Percentiles rank a stretch among this genome's conserved stretches.
These are phyloP conservation scores for Ataeniobius toweri DNA, from an alignment of 2,797 vertebrate species.

Conservation along the genomic window DNA sequence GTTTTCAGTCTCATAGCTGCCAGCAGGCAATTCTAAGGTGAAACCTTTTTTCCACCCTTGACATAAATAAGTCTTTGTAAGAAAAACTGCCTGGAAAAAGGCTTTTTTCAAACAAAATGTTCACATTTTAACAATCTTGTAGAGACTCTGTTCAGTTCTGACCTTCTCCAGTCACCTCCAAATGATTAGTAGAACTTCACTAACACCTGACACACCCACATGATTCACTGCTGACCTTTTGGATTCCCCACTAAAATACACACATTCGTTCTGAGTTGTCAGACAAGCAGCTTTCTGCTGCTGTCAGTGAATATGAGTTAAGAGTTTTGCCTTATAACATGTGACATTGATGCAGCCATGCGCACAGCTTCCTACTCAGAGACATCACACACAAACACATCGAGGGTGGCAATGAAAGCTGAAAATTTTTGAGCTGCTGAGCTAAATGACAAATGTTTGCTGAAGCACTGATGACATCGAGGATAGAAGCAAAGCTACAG, in stretches of 20 bases:
- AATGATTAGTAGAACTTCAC: constrained; percentile 9
- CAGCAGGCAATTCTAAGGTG: background rate
- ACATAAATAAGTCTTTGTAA: background rate
- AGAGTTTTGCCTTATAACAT: constrained; percentile 14
- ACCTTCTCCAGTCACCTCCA: background rate
- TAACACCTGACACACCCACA: background rate
- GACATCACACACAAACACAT: background rate
- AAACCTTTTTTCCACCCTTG: background rate
- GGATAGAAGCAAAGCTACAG: background rate
- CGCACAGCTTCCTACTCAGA: background rate
- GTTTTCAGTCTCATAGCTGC: background rate
- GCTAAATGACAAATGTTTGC: constrained; percentile 63
- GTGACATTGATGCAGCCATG: background rate
- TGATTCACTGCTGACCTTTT: background rate
- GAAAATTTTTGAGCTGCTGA: constrained; percentile 37
- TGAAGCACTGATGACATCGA: constrained; percentile 18
- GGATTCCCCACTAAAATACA: constrained; percentile 3
- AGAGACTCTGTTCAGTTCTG: background rate
- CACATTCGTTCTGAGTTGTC: background rate
- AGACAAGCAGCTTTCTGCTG: constrained; percentile 17
- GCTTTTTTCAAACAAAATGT: background rate
- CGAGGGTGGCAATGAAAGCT: constrained; percentile 1
- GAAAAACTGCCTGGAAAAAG: background rate
- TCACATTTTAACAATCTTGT: background rate
- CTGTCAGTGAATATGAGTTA: constrained; percentile 42